Evolutionary conservation across 2,888 invertebrate genomes (phyloP), one percentile per base, ranked within the genome.

Genomic region (Trachelus iudaicus): DNA sequence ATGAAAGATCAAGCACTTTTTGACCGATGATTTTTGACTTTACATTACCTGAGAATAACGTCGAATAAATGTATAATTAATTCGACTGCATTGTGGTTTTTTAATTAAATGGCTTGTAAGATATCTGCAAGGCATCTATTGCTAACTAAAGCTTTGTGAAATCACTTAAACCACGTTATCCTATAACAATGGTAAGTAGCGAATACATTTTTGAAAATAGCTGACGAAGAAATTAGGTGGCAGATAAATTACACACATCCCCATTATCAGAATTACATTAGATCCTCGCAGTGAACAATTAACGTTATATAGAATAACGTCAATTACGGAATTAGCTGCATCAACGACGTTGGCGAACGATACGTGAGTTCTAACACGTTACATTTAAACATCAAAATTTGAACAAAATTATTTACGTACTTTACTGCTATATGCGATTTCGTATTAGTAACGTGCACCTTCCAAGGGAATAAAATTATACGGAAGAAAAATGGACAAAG

Each of bases 21-120:
- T 34, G 76, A 34, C 3, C 40, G 34, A 73, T 34, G 15, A 69
- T 73, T 73, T 71, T 74, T 68, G 71, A 71, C 34, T 56, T 73
- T 68, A 35, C 56, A 34, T 68, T 30, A 76, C 40, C 69, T 76
- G 40, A 76, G 34, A 33, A 73, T 40, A 34, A 30, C 40, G 34
- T 12, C 73, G 73, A 73, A 56, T 56, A 56, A 56, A 56, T 15
- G 15, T 56, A 56, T 40, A 23, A 23, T 9, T 56, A 23, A 56
- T 56, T 23, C 56, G 9, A 56, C 56, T 56, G 56, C 9, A 56
- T 9, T 56, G 9, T 56, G 23, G 15, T 9, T 23, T 6, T 56
- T 9, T 23, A 56, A 56, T 23, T 6, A 23, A 56, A 56, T 56
- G 23, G 56, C 56, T 56, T 56, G 9, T 23, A 15, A 56, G 56